These are phyloP conservation scores for Cetonia aurata DNA, from an alignment of 2,888 invertebrate genomes.

Conservation along the genomic window DNA sequence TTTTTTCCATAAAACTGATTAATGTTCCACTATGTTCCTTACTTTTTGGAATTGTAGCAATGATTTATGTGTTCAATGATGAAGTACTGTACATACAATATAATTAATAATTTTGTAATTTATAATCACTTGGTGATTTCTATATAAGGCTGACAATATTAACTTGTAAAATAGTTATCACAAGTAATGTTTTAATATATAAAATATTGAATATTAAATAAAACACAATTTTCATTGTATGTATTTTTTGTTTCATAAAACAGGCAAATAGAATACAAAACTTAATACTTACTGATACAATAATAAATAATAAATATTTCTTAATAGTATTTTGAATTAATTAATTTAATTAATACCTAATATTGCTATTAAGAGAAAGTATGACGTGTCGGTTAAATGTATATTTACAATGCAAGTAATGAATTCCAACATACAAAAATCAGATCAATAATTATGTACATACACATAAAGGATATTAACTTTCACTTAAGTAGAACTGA, in stretches of 20 bases:
- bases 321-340: conserved; percentile 25
- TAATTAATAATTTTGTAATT: neutral
- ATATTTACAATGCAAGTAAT: conserved; percentile 29
- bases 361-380: conserved; percentile 40
- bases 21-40: too few relatives aligned
- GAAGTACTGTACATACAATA: conserved; percentile 24
- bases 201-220: neutral
- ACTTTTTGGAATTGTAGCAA: neutral
- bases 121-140: conserved; percentile 3
- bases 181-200: neutral
- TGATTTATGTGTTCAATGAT: conserved; percentile 39
- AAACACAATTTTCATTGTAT: neutral
- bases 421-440: neutral
- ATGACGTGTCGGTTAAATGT: conserved; percentile 19
- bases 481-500: neutral
- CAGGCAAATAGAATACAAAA: conserved; percentile 34
- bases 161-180: conserved; percentile 1
- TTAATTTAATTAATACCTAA: conserved; percentile 32
- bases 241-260: conserved; percentile 35
- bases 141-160: conserved; percentile 38
- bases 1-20: too few relatives aligned
- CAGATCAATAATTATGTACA: conserved; percentile 5
- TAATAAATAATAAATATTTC: conserved; percentile 31
- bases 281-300: conserved; percentile 19
- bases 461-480: neutral